Base-by-base conservation (phyloP, 2,797 vertebrate species). In the Notolabrus celidotus region DNA sequence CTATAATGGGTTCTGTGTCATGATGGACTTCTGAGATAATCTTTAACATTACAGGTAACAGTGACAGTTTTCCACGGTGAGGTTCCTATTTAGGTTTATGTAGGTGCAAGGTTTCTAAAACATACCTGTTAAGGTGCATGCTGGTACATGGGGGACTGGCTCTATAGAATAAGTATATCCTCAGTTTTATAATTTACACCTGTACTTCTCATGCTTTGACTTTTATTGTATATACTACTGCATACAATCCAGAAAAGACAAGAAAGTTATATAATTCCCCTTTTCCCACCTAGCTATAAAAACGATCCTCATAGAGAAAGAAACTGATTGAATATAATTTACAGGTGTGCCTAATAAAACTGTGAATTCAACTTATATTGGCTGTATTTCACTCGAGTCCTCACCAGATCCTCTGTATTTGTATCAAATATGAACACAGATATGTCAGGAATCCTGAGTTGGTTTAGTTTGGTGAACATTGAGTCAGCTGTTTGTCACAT, bases 161-260 rank as follows among this genome's bases (percentile, higher is more conserved):
- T 16, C 17, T 16, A 39, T 69, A 39, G 7, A 56, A 41, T 0
- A 47, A 10, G 2, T 23, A 3, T 45, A 57, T 68, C 31, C 3
- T 29, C 46, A 47, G 25, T 43, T 23, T 61, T 39, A 36, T 38
- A 33, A 61, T 61, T 41, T 31, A 51, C 41, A 53, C 38, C 17
- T 29, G 42, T 16, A 16, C 16, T 22, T 19, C 31, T 25, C 50
- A 47, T 45, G 38, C 25, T 34, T 0, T 19, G 62, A 72, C 39
- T 16, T n/a, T 36, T 11, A 12, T 10, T 36, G 34, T 36, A 12
- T 14, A 12, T 11, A 10, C 36, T 36, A 12, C 11, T 12, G 14
- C 4, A 14, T 14, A 36, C 34, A 36, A 12, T n/a, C 11, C 34
- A 36, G 34, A 12, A n/a, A 36, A 36, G 34, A 4, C 33, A 7